A percentile compares a stretch with the other conserved stretches of the same genome.
phyloP scores from a whole-genome alignment of 2,113 vertebrate species.

The Phalacrocorax carbo region DNA sequence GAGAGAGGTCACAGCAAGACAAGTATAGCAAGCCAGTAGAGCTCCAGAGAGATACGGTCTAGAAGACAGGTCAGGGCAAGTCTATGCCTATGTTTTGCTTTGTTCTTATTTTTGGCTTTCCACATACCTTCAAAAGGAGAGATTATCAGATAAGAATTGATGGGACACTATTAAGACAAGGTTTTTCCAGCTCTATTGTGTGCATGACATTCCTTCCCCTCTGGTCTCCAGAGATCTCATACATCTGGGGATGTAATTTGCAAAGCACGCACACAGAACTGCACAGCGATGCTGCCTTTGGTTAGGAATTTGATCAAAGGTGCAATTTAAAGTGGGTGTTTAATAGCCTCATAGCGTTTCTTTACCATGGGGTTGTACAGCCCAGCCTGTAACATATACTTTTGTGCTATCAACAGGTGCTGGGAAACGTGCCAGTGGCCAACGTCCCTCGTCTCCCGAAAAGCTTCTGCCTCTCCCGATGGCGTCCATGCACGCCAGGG shows the following conservation, averaged over 20 bases:
- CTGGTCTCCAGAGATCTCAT: constrained; percentile 18
- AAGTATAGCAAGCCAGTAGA: not conserved
- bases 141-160: constrained; percentile 59
- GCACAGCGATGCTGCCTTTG: not conserved
- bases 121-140: constrained; percentile 45
- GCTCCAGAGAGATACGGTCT: not conserved
- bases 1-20: constrained; percentile 36
- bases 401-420: constrained; percentile 28
- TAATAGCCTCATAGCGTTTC: not conserved
- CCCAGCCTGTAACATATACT: not conserved
- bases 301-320: constrained; percentile 40
- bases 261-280: not conserved
- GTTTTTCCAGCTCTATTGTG: constrained; percentile 58
- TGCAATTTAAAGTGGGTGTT: constrained; percentile 37
- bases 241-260: constrained; percentile 50
- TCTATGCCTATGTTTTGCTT: constrained; percentile 25
- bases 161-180: constrained; percentile 55
- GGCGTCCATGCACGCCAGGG: not conserved
- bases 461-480: not conserved
- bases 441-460: not conserved
- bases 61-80: constrained; percentile 48
- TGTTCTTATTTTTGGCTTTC: constrained; percentile 63
- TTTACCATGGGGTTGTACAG: not conserved
- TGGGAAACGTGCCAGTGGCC: not conserved
- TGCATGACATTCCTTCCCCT: constrained; percentile 52